Conservation (phyloP, 2,888 invertebrate genomes). For the Hydraecia micacea region DNA sequence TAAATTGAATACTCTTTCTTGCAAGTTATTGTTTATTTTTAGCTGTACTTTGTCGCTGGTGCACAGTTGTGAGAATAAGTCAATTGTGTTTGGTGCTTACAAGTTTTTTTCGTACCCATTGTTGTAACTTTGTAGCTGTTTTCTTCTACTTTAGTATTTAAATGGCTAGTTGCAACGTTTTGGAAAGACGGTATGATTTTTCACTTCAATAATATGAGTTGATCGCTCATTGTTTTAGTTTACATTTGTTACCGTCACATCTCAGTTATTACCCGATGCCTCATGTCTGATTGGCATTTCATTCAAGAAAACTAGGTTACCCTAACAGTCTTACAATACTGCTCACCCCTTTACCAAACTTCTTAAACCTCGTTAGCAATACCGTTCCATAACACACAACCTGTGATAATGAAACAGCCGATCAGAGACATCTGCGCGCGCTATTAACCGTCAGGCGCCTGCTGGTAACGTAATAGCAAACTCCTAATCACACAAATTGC, state of each 20-base stretch:
- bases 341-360: conserved; percentile 26
- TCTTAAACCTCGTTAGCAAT: conserved; percentile 54
- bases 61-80: conserved; percentile 8
- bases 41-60: conserved; percentile 6
- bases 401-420: conserved; percentile 69
- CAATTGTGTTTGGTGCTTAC: background rate
- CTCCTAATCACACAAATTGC: conserved; percentile 77
- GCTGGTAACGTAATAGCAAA: conserved; percentile 73
- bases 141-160: background rate
- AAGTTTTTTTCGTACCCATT: background rate
- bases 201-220: background rate
- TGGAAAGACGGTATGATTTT: background rate
- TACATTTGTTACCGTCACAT: background rate
- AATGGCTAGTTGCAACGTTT: background rate
- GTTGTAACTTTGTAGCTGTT: background rate
- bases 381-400: conserved; percentile 61
- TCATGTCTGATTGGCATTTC: background rate
- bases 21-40: conserved; percentile 18
- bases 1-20: conserved; percentile 51
- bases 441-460: conserved; percentile 72
- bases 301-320: background rate
- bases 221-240: background rate
- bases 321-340: background rate
- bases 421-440: conserved; percentile 72
- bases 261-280: background rate